phyloP scores from a whole-genome alignment of 2,888 invertebrate genomes.

The Capitulum mitella region DNA sequence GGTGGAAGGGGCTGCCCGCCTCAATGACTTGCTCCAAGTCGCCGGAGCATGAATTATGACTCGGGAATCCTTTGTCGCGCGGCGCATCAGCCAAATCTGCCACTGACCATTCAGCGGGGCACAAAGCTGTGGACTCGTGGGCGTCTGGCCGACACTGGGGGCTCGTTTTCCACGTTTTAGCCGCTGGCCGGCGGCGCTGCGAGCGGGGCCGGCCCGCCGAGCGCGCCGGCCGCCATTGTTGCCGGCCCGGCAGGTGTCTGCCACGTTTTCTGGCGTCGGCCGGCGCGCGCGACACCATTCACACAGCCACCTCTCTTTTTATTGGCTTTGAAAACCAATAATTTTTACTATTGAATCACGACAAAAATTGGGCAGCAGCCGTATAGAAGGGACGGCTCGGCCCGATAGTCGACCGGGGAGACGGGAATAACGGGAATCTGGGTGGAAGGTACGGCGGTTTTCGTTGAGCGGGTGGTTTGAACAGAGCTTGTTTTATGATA shows the following conservation, averaged over 20 bases:
- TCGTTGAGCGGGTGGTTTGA: too few species aligned
- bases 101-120: neutral
- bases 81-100: neutral
- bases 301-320: constrained; percentile 5
- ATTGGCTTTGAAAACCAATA: constrained; percentile 23
- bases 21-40: neutral
- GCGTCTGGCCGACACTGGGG: neutral
- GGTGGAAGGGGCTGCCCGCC: neutral
- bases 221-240: neutral
- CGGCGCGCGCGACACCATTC: neutral
- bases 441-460: too few species aligned
- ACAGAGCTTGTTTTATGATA: too few species aligned
- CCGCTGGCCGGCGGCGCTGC: neutral
- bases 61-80: neutral
- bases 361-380: constrained; percentile 19
- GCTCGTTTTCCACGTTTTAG: constrained; percentile 18
- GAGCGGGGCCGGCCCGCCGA: neutral
- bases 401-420: neutral
- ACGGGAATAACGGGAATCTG: neutral
- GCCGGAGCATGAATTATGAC: neutral
- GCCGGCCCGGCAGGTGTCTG: neutral
- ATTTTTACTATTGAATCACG: constrained; percentile 19
- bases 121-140: neutral
- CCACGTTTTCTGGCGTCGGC: neutral
- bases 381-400: neutral